These are phyloP conservation scores for Eurystomus gularis DNA, from an alignment of 2,113 vertebrate genomes.

Conservation along the genomic window DNA sequence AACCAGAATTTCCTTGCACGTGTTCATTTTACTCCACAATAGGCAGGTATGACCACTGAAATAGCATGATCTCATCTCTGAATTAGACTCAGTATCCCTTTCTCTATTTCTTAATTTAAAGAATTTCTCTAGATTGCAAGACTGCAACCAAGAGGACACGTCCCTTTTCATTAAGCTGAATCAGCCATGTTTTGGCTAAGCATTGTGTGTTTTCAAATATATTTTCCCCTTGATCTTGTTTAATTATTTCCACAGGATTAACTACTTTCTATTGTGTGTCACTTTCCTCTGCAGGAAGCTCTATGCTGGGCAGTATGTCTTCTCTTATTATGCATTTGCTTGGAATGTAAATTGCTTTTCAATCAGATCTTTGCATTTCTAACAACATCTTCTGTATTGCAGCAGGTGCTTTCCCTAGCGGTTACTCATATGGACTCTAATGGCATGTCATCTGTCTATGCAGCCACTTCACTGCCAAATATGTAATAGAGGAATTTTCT, in stretches of 20 bases:
- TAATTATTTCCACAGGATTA: slow-evolving; percentile 57
- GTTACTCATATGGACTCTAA: slow-evolving; percentile 62
- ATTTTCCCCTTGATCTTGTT: slow-evolving; percentile 7
- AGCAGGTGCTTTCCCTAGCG: slow-evolving; percentile 68
- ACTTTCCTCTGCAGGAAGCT: slow-evolving; percentile 47
- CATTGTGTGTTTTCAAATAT: neutral
- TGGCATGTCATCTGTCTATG: slow-evolving; percentile 63
- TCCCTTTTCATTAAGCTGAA: neutral
- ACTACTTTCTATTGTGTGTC: slow-evolving; percentile 28
- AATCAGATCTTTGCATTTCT: slow-evolving; percentile 65
- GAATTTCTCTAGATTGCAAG: neutral
- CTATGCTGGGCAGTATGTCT: neutral
- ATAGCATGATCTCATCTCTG: neutral
- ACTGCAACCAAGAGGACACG: neutral
- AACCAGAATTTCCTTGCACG: neutral
- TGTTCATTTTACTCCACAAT: neutral
- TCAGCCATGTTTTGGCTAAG: neutral
- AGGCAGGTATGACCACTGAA: neutral
- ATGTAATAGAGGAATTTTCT: slow-evolving; percentile 60
- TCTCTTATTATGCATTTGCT: slow-evolving; percentile 52
- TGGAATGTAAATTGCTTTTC: slow-evolving; percentile 68
- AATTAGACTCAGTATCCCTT: neutral
- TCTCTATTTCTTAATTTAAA: neutral
- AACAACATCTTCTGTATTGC: slow-evolving; percentile 60
- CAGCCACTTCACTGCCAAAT: slow-evolving; percentile 56